These are phyloP conservation scores for Oreonectes daqikongensis DNA, from an alignment of 2,797 vertebrate species.

Conservation along the genomic window DNA sequence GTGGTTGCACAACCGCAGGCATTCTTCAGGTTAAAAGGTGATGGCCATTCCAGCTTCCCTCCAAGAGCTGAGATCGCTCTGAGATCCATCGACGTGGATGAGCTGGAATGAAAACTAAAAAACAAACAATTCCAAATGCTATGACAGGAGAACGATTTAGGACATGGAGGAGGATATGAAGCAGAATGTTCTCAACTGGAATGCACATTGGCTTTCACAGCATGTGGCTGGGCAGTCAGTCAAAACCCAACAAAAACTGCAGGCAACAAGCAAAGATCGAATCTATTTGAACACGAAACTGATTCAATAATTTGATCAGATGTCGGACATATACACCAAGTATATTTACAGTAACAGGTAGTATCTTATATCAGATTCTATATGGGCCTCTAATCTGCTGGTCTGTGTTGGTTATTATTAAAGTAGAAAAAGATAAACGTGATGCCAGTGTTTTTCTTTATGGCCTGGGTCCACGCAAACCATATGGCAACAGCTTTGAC, in stretches of 20 bases:
- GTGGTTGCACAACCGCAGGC: background rate
- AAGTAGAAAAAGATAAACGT: conserved; percentile 9
- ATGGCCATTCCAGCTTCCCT: conserved; percentile 1
- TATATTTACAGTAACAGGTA: conserved; percentile 28
- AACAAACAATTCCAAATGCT: conserved; percentile 57
- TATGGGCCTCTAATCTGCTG: conserved; percentile 45
- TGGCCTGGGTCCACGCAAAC: conserved; percentile 14
- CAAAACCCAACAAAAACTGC: conserved; percentile 41
- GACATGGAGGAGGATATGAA: conserved; percentile 66
- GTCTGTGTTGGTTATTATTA: conserved; percentile 49
- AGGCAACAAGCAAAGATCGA: conserved; percentile 21
- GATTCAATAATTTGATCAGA: background rate
- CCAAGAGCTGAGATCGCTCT: conserved; percentile 30
- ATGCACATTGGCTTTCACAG: conserved; percentile 63
- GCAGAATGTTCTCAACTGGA: conserved; percentile 74
- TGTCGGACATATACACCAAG: conserved; percentile 3
- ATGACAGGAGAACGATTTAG: conserved; percentile 73
- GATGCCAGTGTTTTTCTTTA: background rate
- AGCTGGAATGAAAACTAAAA: conserved; percentile 43
- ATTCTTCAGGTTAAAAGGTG: conserved; percentile 10
- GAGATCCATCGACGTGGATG: conserved; percentile 30
- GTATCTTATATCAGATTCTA: too few species aligned
- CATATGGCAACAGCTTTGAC: conserved; percentile 37
- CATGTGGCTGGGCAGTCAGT: conserved; percentile 45
- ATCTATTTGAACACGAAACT: conserved; percentile 4